Percentiles rank a stretch among this genome's conserved stretches.
phyloP scores from a whole-genome alignment of 1,140 invertebrate species.

The Brachionus calyciflorus region DNA sequence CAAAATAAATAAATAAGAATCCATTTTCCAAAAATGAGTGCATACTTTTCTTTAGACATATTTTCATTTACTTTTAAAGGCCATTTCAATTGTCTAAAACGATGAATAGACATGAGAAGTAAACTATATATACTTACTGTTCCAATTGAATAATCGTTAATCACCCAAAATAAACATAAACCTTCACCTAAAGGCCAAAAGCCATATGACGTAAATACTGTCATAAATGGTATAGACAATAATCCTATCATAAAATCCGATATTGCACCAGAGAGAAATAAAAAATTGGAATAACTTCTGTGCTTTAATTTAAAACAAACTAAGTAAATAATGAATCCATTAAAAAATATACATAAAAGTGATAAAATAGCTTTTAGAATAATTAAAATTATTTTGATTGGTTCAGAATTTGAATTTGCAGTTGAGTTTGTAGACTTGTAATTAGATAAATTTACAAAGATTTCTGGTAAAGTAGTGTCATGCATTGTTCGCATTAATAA shows the following conservation, averaged over 20 bases:
- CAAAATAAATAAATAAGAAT: slow-evolving; percentile 30
- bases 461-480: too few species aligned
- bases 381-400: not conserved
- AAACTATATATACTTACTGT: slow-evolving; percentile 66
- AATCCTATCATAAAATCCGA: slow-evolving; percentile 48
- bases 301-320: not conserved
- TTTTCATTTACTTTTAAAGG: slow-evolving; percentile 64
- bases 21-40: not conserved
- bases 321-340: slow-evolving; percentile 1
- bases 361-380: not conserved
- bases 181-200: slow-evolving; percentile 47
- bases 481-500: too few species aligned
- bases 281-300: slow-evolving; percentile 22
- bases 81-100: slow-evolving; percentile 78
- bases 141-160: slow-evolving; percentile 46
- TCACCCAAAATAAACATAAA: slow-evolving; percentile 45
- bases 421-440: not conserved
- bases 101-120: slow-evolving; percentile 74
- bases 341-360: not conserved
- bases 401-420: not conserved
- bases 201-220: slow-evolving; percentile 46
- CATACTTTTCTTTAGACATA: slow-evolving; percentile 18
- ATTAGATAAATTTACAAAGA: too few species aligned
- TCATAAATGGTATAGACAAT: slow-evolving; percentile 48
- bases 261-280: slow-evolving; percentile 18